phyloP scores from a whole-genome alignment of 2,888 invertebrate species.

The Drosophila cognata region DNA sequence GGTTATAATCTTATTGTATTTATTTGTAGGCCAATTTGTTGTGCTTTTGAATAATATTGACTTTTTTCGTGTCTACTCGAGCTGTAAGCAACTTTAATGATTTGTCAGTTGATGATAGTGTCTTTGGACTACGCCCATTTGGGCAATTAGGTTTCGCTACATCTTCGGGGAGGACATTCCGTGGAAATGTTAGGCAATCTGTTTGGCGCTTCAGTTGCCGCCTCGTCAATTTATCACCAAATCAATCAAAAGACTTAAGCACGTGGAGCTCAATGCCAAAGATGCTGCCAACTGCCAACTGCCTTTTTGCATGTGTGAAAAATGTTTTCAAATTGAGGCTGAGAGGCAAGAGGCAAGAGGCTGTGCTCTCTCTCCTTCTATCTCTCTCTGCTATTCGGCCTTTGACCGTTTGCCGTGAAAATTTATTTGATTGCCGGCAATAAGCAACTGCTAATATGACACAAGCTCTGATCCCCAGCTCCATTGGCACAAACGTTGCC shows the following conservation, averaged over 20 bases:
- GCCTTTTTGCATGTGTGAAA: conserved; percentile 60
- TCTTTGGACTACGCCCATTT: conserved; percentile 33
- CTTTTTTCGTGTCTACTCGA: neutral
- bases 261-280: conserved; percentile 24
- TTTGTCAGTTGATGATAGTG: conserved; percentile 36
- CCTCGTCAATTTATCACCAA: conserved; percentile 78
- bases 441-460: conserved; percentile 78
- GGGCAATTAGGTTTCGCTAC: conserved; percentile 56
- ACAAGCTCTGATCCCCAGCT: conserved; percentile 57
- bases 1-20: neutral
- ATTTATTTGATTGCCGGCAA: conserved; percentile 79
- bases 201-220: conserved; percentile 66
- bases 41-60: neutral
- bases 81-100: conserved; percentile 20
- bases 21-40: neutral
- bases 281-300: conserved; percentile 13
- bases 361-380: conserved; percentile 11
- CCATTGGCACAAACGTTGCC: conserved; percentile 31
- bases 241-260: conserved; percentile 74
- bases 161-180: conserved; percentile 39
- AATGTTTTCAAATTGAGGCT: conserved; percentile 58
- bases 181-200: conserved; percentile 67
- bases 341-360: conserved; percentile 38
- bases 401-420: conserved; percentile 77
- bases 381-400: conserved; percentile 24